Evolutionary conservation across 2,888 invertebrate species (phyloP).

Genomic region (Chloroclysta siterata): DNA sequence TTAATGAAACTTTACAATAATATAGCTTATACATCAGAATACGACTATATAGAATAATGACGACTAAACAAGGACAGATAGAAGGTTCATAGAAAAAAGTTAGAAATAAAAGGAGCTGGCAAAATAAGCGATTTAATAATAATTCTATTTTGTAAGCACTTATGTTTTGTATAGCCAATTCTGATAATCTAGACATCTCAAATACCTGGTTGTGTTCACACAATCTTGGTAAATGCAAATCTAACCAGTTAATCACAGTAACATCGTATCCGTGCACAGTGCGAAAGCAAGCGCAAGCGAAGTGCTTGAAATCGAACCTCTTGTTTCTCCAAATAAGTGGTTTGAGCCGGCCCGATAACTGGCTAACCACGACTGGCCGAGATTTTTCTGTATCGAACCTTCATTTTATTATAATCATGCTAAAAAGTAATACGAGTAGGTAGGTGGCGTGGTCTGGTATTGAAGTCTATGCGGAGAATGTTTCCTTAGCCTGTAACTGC

Average conservation of each 20-base stretch:
- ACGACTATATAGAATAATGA: too few species aligned
- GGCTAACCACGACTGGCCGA: background rate
- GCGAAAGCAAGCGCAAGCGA: too few species aligned
- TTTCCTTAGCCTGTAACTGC: too few species aligned
- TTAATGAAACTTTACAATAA: too few species aligned
- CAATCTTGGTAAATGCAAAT: slow-evolving; percentile 1
- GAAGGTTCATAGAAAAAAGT: too few species aligned
- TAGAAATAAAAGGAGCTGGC: too few species aligned
- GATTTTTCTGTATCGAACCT: background rate
- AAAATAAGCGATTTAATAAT: too few species aligned
- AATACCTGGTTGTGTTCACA: background rate
- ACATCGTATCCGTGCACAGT: slow-evolving; percentile 6
- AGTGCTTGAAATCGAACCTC: background rate
- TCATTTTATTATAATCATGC: background rate
- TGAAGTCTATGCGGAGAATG: background rate
- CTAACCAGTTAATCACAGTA: slow-evolving; percentile 4
- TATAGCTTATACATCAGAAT: too few species aligned
- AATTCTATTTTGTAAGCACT: too few species aligned
- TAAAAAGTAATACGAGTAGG: background rate
- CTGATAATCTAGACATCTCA: too few species aligned
- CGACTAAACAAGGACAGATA: too few species aligned
- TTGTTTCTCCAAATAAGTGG: slow-evolving; percentile 6
- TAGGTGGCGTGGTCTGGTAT: background rate
- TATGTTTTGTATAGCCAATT: too few species aligned
- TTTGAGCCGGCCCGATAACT: background rate